A percentile compares a stretch with the other conserved stretches of the same genome.
These are phyloP conservation scores for Tribolium freemani DNA, from an alignment of 2,888 invertebrate genomes.

Conservation along the genomic window DNA sequence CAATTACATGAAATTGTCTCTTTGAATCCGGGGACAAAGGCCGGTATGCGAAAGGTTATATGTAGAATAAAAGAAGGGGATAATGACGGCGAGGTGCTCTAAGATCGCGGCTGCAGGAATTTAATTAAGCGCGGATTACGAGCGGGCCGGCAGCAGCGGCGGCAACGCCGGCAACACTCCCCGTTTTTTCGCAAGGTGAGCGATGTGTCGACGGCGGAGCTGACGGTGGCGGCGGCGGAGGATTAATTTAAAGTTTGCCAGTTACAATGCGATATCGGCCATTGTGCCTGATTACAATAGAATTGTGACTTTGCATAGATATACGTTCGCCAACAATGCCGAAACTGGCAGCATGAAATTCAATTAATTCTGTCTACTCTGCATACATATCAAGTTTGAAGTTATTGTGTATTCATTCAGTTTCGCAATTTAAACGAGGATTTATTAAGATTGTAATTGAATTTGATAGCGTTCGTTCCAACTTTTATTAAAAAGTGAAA, in stretches of 20 bases:
- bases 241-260: slow-evolving; percentile 65
- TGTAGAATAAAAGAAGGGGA: slow-evolving; percentile 68
- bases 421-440: slow-evolving; percentile 49
- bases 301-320: slow-evolving; percentile 67
- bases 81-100: slow-evolving; percentile 65
- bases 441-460: slow-evolving; percentile 53
- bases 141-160: slow-evolving; percentile 44
- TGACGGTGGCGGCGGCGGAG: slow-evolving; percentile 21
- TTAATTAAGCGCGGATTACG: slow-evolving; percentile 68
- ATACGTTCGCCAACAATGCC: slow-evolving; percentile 61
- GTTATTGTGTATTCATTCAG: slow-evolving; percentile 58
- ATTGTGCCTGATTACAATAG: slow-evolving; percentile 63
- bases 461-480: slow-evolving; percentile 46
- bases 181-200: slow-evolving; percentile 7
- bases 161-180: neutral
- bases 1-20: slow-evolving; percentile 66
- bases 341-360: slow-evolving; percentile 61
- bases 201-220: slow-evolving; percentile 20
- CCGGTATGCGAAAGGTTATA: slow-evolving; percentile 68
- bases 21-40: slow-evolving; percentile 63
- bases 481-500: slow-evolving; percentile 49
- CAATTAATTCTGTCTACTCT: slow-evolving; percentile 61
- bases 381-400: slow-evolving; percentile 62
- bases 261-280: slow-evolving; percentile 62
- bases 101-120: slow-evolving; percentile 64